Evolutionary conservation across 2,113 vertebrate genomes (phyloP).

Genomic region (Eubucco bourcierii): DNA sequence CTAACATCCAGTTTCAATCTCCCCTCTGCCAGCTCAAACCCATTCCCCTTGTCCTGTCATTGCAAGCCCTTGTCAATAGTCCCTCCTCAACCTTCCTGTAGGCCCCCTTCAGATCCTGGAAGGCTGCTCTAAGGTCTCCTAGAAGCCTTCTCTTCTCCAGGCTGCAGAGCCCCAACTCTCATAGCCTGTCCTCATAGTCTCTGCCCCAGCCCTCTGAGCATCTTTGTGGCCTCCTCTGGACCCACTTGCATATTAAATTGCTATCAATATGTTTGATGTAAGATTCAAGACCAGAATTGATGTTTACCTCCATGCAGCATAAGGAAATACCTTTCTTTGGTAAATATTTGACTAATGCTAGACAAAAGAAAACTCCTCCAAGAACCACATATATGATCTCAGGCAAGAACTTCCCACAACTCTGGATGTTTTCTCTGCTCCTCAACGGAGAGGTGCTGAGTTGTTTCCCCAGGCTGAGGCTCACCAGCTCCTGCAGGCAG

Average conservation of each 20-base stretch:
- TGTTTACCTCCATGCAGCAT: background rate
- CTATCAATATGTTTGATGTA: background rate
- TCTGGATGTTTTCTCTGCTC: background rate
- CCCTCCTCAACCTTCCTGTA: too few relatives aligned
- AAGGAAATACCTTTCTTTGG: background rate
- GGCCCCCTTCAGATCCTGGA: too few relatives aligned
- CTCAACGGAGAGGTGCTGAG: fast-evolving
- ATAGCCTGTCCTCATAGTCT: too few relatives aligned
- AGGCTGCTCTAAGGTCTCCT: too few relatives aligned
- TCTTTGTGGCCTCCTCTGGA: too few relatives aligned
- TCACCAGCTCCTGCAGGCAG: background rate
- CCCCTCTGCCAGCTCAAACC: too few relatives aligned
- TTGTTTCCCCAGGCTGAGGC: background rate
- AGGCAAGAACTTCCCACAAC: background rate
- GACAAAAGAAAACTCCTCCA: background rate
- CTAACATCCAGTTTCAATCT: too few relatives aligned
- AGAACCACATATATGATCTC: background rate
- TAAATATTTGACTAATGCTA: background rate
- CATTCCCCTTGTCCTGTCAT: too few relatives aligned
- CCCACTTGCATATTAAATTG: background rate
- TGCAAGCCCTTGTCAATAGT: too few relatives aligned
- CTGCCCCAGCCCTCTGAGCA: too few relatives aligned
- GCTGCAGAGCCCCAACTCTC: too few relatives aligned
- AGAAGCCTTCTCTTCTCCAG: too few relatives aligned
- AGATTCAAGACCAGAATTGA: background rate